Percentiles rank a stretch among this genome's conserved stretches.
These are phyloP conservation scores for Cepaea hortensis DNA, from an alignment of 2,888 invertebrate species.

Conservation along the genomic window DNA sequence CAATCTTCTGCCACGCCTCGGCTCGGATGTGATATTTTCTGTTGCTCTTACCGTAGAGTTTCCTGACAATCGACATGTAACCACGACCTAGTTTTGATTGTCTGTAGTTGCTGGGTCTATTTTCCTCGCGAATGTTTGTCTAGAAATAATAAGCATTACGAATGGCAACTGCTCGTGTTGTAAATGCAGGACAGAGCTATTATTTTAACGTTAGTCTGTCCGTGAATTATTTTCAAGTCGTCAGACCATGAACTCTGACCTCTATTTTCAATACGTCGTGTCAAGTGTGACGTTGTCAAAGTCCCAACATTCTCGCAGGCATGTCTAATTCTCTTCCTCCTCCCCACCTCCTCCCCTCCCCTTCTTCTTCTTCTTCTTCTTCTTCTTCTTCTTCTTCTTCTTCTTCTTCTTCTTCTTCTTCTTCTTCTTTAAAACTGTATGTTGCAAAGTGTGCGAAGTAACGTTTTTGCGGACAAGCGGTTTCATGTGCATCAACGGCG, in stretches of 20 bases:
- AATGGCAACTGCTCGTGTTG: neutral
- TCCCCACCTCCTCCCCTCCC: neutral
- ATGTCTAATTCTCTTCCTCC: neutral
- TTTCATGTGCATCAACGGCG: no score
- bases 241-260: neutral
- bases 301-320: neutral
- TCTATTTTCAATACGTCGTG: neutral
- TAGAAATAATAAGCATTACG: neutral
- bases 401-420: neutral
- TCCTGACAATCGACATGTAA: no score
- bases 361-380: neutral
- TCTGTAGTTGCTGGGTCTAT: no score
- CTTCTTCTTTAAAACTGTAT: neutral
- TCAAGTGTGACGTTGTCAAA: neutral
- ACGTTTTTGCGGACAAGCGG: no score
- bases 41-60: no score
- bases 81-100: no score
- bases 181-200: neutral
- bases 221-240: neutral
- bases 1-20: no score
- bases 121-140: no score
- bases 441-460: no score
- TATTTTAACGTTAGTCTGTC: neutral
- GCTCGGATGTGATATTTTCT: no score
- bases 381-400: neutral